These are phyloP conservation scores for Drosophila meridionalis DNA, from an alignment of 2,888 invertebrate genomes.

Conservation along the genomic window DNA sequence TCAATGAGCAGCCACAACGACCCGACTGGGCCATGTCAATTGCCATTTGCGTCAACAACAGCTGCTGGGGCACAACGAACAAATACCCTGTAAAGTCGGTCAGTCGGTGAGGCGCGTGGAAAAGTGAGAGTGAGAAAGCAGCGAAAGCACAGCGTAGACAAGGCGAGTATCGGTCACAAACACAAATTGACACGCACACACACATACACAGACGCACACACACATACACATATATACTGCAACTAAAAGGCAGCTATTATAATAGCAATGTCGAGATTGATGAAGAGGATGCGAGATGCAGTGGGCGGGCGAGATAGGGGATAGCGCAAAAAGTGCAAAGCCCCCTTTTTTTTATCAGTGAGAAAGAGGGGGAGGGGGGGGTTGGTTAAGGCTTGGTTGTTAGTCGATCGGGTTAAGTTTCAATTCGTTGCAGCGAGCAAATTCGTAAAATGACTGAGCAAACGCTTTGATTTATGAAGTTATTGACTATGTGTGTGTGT, in stretches of 20 bases:
- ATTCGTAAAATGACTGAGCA: constrained; percentile 80
- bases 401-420: constrained; percentile 47
- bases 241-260: constrained; percentile 26
- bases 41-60: constrained; percentile 10
- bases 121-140: background rate
- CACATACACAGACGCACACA: background rate
- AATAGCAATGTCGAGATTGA: constrained; percentile 14
- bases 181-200: background rate
- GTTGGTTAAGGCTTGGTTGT: background rate
- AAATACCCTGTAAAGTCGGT: constrained; percentile 11
- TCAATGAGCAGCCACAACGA: constrained; percentile 53
- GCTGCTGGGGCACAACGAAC: background rate
- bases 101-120: background rate
- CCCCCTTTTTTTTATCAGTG: background rate
- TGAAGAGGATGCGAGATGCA: background rate
- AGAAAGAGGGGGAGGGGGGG: background rate
- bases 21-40: constrained; percentile 7
- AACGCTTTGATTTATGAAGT: constrained; percentile 80
- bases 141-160: background rate
- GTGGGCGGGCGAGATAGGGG: background rate
- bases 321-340: background rate
- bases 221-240: background rate
- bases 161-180: background rate
- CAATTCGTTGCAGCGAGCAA: constrained; percentile 70
- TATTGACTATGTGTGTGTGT: constrained; percentile 53